A percentile compares a stretch with the other conserved stretches of the same genome.
Conservation (phyloP, 1,140 invertebrate species). For the Stegodyphus mimosarum region DNA sequence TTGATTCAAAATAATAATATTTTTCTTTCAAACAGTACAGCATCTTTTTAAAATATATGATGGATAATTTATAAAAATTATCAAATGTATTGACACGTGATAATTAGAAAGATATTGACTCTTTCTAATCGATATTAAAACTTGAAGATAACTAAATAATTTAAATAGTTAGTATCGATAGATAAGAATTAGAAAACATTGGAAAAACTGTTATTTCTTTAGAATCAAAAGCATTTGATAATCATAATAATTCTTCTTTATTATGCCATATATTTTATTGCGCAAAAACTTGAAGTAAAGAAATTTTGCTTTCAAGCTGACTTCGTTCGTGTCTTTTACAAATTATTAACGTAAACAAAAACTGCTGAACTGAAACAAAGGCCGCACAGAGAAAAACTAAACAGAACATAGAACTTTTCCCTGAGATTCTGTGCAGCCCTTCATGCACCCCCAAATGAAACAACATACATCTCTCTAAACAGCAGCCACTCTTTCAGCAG, state of each 20-base stretch:
- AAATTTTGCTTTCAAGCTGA: not conserved
- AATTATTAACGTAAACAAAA: not conserved
- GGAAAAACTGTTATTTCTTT: no score
- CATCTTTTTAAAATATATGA: no score
- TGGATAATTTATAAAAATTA: no score
- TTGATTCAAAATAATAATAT: no score
- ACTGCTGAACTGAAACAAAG: not conserved
- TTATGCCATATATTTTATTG: not conserved
- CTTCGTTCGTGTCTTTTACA: not conserved
- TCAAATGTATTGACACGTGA: no score
- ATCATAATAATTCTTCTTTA: not conserved
- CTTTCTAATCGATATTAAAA: no score
- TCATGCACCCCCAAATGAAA: conserved; percentile 1
- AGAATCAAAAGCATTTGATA: no score
- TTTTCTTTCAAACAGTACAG: no score
- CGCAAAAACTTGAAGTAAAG: not conserved
- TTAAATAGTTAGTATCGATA: no score
- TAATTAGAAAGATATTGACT: no score
- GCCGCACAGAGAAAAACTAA: conserved; percentile 9
- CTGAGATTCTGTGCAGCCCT: conserved; percentile 50
- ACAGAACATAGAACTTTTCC: conserved; percentile 8
- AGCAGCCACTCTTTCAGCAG: not conserved
- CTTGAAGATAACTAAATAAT: no score
- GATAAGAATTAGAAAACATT: no score
- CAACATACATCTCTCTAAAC: not conserved